phyloP scores from a whole-genome alignment of 2,113 vertebrate species.

The Montifringilla adamsi region DNA sequence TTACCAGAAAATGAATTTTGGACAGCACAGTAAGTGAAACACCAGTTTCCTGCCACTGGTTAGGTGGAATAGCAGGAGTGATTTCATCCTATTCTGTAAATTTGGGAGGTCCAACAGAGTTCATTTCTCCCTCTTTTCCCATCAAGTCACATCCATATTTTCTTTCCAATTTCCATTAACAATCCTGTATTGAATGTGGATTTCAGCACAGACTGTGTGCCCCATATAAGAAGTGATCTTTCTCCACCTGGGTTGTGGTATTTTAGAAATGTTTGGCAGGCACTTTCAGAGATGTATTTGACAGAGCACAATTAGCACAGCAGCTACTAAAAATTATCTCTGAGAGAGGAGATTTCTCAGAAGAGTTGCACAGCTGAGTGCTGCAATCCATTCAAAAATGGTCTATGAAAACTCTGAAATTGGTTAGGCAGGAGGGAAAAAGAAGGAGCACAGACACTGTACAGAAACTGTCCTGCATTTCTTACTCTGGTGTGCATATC shows the following conservation, averaged over 20 bases:
- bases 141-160: background rate
- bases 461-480: background rate
- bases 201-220: background rate
- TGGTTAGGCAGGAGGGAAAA: background rate
- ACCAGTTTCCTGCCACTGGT: background rate
- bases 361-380: background rate
- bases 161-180: background rate
- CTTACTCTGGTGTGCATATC: background rate
- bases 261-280: background rate
- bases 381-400: background rate
- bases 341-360: background rate
- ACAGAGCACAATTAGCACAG: background rate
- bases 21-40: background rate
- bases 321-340: background rate
- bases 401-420: background rate
- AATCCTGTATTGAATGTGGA: background rate
- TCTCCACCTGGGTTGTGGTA: background rate
- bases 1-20: background rate
- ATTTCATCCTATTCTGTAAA: background rate
- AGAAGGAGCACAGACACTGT: background rate
- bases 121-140: background rate
- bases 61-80: background rate
- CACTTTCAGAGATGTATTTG: background rate
- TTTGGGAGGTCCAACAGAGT: background rate
- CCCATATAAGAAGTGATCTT: background rate